Evolutionary conservation across 2,797 vertebrate species (phyloP), one percentile per base, ranked within the genome.

Genomic region (Coracias cyanogaster): DNA sequence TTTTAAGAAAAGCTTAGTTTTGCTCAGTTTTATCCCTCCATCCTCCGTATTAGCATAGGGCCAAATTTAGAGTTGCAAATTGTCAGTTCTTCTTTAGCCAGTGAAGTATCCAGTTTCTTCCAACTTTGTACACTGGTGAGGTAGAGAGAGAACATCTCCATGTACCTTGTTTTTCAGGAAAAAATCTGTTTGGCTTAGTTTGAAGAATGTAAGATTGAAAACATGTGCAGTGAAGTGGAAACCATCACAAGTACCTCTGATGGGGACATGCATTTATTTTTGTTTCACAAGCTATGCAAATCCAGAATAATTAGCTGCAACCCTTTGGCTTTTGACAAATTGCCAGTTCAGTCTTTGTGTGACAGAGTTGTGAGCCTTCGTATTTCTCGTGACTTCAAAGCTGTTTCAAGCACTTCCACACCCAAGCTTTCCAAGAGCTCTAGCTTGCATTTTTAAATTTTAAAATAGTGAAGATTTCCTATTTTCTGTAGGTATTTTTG

Each of bases 231-330:
- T 81, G 89, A 91, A 95, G 76, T 92, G 86, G 71, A 96, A 96
- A 92, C 91, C 71, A 51, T 93, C 94, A 85, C 82, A 93, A 95
- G 86, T 90, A 84, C 93, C 83, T 94, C 94, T 92, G 71, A 90
- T 74, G 67, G 49, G 78, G 93, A 78, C 88, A 83, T 62, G 82
- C 83, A 87, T 93, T 96, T 96, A 87, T 95, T 95, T 93, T 92
- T 89, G 69, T 96, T 96, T 94, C 90, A 78, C 84, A 69, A 92
- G 86, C 82, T 95, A 93, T 92, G 90, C 86, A 96, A 87, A 97
- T 92, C 54, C 72, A 46, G 76, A 92, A 92, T 96, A 96, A 95
- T 95, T 95, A 92, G 76, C 94, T 96, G 72, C 88, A 95, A 72
- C 86, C 78, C 93, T 94, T 92, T 94, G 92, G 72, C 83, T 93